Conservation (phyloP, 2,888 invertebrate genomes). For the Cybosia mesomella region DNA sequence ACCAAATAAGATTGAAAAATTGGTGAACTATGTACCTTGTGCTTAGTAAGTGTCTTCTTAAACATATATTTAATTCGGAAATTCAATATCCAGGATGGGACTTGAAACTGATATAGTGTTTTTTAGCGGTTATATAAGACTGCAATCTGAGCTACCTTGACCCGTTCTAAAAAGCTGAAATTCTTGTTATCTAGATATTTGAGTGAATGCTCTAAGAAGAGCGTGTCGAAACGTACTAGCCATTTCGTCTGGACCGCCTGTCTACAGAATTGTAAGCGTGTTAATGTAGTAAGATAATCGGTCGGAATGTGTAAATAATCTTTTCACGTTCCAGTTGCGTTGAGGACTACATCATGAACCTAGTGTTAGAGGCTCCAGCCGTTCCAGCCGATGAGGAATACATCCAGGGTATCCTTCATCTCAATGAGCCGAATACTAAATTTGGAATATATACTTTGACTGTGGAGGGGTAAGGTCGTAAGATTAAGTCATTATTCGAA, state of each 20-base stretch:
- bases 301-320: not conserved
- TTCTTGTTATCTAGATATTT: too few species aligned
- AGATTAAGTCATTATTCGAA: slow-evolving; percentile 29
- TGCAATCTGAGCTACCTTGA: too few species aligned
- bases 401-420: slow-evolving; percentile 71
- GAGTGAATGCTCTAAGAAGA: too few species aligned
- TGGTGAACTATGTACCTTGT: slow-evolving; percentile 80
- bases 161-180: too few species aligned
- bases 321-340: slow-evolving; percentile 68
- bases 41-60: slow-evolving; percentile 74
- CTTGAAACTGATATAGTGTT: too few species aligned
- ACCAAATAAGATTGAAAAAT: slow-evolving; percentile 76
- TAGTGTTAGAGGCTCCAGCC: slow-evolving; percentile 80
- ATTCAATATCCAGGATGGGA: too few species aligned
- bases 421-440: slow-evolving; percentile 79
- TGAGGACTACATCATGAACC: slow-evolving; percentile 82
- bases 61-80: not conserved
- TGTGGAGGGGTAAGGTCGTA: slow-evolving; percentile 77
- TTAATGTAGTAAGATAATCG: too few species aligned
- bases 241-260: too few species aligned
- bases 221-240: too few species aligned
- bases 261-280: too few species aligned
- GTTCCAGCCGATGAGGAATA: slow-evolving; percentile 75
- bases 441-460: slow-evolving; percentile 81
- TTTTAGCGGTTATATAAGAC: too few species aligned